These are phyloP conservation scores for Eupithecia abbreviata DNA, from an alignment of 2,888 invertebrate species.

Conservation along the genomic window DNA sequence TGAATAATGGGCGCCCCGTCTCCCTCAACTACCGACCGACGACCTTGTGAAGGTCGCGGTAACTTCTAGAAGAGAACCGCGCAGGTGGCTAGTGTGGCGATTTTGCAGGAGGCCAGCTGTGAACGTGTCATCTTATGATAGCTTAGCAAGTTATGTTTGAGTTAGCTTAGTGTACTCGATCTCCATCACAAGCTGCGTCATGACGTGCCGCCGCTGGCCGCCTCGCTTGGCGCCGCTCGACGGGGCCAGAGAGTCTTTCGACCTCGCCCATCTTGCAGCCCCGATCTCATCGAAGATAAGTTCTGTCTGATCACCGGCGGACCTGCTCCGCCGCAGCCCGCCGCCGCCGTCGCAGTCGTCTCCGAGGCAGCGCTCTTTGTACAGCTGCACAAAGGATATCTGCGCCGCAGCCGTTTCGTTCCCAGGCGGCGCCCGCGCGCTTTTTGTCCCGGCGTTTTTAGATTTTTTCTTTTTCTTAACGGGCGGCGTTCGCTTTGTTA, in stretches of 20 bases:
- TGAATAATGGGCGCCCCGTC: too few species aligned
- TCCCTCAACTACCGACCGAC: too few species aligned
- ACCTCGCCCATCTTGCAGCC: not conserved
- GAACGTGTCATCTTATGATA: not conserved
- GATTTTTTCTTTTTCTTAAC: conserved; percentile 14
- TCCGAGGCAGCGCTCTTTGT: conserved; percentile 41
- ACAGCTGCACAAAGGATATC: conserved; percentile 54
- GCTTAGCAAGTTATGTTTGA: not conserved
- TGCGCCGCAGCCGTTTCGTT: not conserved
- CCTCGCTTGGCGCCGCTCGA: not conserved
- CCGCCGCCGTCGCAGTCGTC: not conserved
- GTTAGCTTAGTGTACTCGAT: not conserved
- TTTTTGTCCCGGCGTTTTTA: not conserved
- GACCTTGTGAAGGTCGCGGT: not conserved
- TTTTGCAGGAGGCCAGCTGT: not conserved
- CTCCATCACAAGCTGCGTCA: not conserved
- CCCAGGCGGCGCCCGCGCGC: not conserved
- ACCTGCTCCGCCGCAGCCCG: not conserved
- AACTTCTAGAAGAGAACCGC: not conserved
- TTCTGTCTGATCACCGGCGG: not conserved
- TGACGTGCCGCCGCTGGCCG: not conserved
- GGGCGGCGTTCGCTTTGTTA: conserved; percentile 15
- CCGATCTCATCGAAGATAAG: not conserved
- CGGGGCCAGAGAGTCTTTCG: not conserved
- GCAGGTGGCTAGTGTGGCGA: not conserved